These are phyloP conservation scores for Porites evermanni DNA, from an alignment of 92 coral and sea anemone genomes.

Conservation along the genomic window DNA sequence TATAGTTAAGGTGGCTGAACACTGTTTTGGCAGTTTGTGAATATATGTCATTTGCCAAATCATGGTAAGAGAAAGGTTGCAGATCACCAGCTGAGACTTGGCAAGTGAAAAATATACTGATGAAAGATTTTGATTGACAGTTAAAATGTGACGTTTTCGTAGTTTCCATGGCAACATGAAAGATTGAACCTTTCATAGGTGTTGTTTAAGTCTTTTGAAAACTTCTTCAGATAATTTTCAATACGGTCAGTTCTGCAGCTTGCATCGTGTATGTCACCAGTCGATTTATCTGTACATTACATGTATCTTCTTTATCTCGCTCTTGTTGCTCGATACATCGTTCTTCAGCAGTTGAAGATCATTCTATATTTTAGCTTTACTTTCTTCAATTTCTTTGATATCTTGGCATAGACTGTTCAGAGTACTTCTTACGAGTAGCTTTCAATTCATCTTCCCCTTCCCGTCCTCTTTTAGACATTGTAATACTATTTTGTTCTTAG, in stretches of 20 bases:
- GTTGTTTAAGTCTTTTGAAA: neutral
- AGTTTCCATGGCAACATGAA: too few species aligned
- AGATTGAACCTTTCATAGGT: neutral
- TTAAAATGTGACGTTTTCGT: too few species aligned
- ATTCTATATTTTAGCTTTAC: neutral
- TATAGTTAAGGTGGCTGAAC: too few species aligned
- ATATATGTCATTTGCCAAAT: too few species aligned
- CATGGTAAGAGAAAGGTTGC: too few species aligned
- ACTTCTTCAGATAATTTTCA: neutral
- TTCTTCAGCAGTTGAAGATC: neutral
- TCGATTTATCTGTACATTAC: neutral
- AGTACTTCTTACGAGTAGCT: neutral
- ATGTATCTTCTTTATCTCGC: neutral
- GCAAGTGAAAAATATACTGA: too few species aligned
- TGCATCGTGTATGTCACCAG: neutral
- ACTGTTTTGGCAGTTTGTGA: too few species aligned
- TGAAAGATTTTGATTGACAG: too few species aligned
- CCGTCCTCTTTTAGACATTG: neutral
- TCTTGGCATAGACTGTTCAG: neutral
- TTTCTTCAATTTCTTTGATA: neutral
- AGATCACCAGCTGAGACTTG: too few species aligned
- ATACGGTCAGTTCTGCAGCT: constrained; percentile 3
- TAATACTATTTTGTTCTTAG: too few species aligned
- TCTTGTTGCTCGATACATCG: neutral
- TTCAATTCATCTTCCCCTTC: neutral